A percentile compares a stretch with the other conserved stretches of the same genome.
Evolutionary conservation across 2,888 invertebrate species (phyloP).

Genomic region (Sarcophaga rosellei): DNA sequence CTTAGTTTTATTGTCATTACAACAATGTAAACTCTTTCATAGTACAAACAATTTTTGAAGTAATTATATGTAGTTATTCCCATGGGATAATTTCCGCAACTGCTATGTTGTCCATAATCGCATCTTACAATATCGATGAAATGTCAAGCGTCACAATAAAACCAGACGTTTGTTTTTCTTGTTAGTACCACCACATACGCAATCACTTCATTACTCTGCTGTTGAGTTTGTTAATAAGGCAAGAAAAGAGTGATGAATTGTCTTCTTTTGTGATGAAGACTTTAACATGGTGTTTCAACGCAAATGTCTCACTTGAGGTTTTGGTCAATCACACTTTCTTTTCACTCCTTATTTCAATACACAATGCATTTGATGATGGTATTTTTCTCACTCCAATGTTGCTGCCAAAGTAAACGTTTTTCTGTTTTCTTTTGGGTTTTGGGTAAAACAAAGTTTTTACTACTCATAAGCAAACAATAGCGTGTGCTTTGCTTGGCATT

Average conservation of each 20-base stretch:
- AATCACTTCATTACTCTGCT: background rate
- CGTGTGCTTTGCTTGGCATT: background rate
- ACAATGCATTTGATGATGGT: too few species aligned
- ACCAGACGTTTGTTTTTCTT: too few species aligned
- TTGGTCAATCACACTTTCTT: slow-evolving; percentile 62
- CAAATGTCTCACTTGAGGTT: slow-evolving; percentile 55
- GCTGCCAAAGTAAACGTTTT: background rate
- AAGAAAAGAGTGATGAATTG: background rate
- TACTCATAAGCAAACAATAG: slow-evolving; percentile 33
- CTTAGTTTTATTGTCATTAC: background rate
- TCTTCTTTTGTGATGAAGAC: slow-evolving; percentile 33
- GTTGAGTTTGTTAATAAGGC: too few species aligned
- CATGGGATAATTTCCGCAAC: background rate
- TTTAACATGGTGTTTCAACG: slow-evolving; percentile 26
- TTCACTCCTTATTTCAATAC: slow-evolving; percentile 2
- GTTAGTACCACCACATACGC: background rate
- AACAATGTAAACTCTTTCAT: slow-evolving; percentile 24
- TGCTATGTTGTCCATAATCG: background rate
- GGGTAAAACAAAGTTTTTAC: slow-evolving; percentile 34
- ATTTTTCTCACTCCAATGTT: background rate
- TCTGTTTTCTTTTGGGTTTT: slow-evolving; percentile 16
- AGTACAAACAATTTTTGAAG: slow-evolving; percentile 16
- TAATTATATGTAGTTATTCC: background rate
- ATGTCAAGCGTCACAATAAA: background rate
- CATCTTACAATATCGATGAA: slow-evolving; percentile 5